These are phyloP conservation scores for Calephelis virginiensis DNA, from an alignment of 1,140 invertebrate genomes.

Conservation along the genomic window DNA sequence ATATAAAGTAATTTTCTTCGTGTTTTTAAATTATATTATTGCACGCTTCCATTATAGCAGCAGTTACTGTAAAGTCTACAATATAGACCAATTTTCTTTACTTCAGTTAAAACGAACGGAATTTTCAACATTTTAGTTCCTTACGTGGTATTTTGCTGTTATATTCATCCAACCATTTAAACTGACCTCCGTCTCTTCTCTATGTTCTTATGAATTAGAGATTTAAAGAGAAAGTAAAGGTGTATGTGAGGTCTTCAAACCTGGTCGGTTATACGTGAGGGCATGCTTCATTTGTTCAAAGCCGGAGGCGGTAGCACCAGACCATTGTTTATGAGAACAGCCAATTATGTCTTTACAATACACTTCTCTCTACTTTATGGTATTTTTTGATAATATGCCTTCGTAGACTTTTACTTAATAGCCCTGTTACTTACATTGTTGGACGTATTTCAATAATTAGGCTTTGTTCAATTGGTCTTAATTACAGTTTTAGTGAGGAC, in stretches of 20 bases:
- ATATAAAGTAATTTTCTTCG: slow-evolving; percentile 16
- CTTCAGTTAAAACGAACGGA: slow-evolving; percentile 46
- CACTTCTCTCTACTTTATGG: slow-evolving; percentile 50
- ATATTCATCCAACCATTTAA: slow-evolving; percentile 32
- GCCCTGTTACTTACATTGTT: slow-evolving; percentile 33
- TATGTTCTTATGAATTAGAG: slow-evolving; percentile 18
- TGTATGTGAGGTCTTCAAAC: slow-evolving; percentile 33
- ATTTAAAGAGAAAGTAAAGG: slow-evolving; percentile 19
- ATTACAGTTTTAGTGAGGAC: not conserved
- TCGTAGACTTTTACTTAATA: slow-evolving; percentile 34
- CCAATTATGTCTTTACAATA: slow-evolving; percentile 69
- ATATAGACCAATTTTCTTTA: slow-evolving; percentile 37
- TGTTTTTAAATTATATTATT: slow-evolving; percentile 29
- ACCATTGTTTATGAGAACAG: slow-evolving; percentile 63
- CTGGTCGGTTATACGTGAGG: slow-evolving; percentile 54
- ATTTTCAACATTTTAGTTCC: slow-evolving; percentile 53
- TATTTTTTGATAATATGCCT: slow-evolving; percentile 54
- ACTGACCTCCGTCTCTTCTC: slow-evolving; percentile 27
- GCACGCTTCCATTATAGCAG: slow-evolving; percentile 28
- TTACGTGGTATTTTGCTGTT: slow-evolving; percentile 53
- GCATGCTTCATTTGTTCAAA: slow-evolving; percentile 61
- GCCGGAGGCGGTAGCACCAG: slow-evolving; percentile 56
- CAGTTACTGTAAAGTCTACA: slow-evolving; percentile 30
- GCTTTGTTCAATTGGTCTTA: not conserved
- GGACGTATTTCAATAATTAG: slow-evolving; percentile 6